Evolutionary conservation across 2,113 vertebrate genomes (phyloP).

Genomic region (Clarias gariepinus): DNA sequence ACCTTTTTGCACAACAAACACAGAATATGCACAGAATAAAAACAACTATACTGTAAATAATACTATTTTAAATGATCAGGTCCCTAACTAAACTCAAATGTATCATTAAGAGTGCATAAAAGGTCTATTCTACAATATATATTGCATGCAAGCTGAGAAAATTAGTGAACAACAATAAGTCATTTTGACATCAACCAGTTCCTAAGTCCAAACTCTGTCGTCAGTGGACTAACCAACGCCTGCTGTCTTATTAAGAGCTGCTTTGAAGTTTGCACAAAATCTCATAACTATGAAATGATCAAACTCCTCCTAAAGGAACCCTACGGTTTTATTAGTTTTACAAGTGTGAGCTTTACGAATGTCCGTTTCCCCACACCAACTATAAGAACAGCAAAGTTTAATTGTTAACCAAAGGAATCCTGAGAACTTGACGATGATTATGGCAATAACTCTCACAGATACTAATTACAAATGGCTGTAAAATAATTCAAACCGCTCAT

Average conservation of each 20-base stretch:
- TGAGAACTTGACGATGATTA: constrained; percentile 73
- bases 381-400: constrained; percentile 65
- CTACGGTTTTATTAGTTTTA: constrained; percentile 75
- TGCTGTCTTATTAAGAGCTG: constrained; percentile 64
- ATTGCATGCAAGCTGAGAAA: not conserved
- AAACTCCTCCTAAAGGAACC: constrained; percentile 75
- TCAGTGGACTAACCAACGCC: constrained; percentile 45
- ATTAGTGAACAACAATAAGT: constrained; percentile 13
- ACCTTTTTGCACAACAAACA: not conserved
- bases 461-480: constrained; percentile 80
- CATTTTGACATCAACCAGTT: constrained; percentile 17
- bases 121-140: not conserved
- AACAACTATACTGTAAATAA: not conserved
- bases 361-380: constrained; percentile 66
- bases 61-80: not conserved
- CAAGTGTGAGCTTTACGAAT: constrained; percentile 69
- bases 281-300: constrained; percentile 73
- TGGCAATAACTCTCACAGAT: constrained; percentile 73
- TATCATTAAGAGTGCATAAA: not conserved
- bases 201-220: constrained; percentile 20
- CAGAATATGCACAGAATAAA: not conserved
- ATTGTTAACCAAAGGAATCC: constrained; percentile 69
- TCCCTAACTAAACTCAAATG: not conserved
- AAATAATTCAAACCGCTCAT: constrained; percentile 78
- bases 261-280: constrained; percentile 69